phyloP scores from a whole-genome alignment of 1,140 invertebrate species.

The Berghia stephanieae region DNA sequence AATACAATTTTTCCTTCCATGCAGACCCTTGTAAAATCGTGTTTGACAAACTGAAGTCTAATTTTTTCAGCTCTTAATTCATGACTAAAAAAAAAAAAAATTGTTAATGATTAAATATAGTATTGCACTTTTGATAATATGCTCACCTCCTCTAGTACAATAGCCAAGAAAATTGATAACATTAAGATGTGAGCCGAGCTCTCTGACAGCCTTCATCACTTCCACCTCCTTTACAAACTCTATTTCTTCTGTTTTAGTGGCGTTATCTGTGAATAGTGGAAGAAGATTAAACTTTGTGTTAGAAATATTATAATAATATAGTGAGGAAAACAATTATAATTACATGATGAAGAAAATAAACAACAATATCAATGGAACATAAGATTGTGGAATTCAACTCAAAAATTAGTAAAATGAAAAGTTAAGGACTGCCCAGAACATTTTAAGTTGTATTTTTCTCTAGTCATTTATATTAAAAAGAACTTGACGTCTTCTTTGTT shows the following conservation, averaged over 20 bases:
- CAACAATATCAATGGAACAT: too few species aligned
- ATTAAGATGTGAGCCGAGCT: slow-evolving; percentile 87
- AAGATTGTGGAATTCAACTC: too few species aligned
- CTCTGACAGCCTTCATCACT: slow-evolving; percentile 93
- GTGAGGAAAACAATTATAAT: neutral
- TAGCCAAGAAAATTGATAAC: slow-evolving; percentile 97
- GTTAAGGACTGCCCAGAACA: neutral
- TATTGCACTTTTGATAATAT: neutral
- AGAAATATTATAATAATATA: neutral
- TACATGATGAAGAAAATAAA: neutral
- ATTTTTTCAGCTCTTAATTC: too few species aligned
- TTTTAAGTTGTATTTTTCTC: neutral
- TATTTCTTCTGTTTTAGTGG: slow-evolving; percentile 94
- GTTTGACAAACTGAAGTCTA: too few species aligned
- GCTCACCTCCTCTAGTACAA: slow-evolving; percentile 85
- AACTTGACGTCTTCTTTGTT: too few species aligned
- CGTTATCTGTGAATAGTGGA: slow-evolving; percentile 76
- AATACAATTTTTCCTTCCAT: too few species aligned
- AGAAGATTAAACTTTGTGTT: neutral
- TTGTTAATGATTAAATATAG: too few species aligned
- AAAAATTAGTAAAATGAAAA: neutral
- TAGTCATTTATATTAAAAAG: neutral
- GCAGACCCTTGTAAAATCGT: too few species aligned
- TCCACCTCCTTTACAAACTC: slow-evolving; percentile 97
- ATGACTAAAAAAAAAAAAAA: too few species aligned